Evolutionary conservation across 30 jellyfish, hydroid and myxozoan genomes (phyloP).

Genomic region (Hydra vulgaris): DNA sequence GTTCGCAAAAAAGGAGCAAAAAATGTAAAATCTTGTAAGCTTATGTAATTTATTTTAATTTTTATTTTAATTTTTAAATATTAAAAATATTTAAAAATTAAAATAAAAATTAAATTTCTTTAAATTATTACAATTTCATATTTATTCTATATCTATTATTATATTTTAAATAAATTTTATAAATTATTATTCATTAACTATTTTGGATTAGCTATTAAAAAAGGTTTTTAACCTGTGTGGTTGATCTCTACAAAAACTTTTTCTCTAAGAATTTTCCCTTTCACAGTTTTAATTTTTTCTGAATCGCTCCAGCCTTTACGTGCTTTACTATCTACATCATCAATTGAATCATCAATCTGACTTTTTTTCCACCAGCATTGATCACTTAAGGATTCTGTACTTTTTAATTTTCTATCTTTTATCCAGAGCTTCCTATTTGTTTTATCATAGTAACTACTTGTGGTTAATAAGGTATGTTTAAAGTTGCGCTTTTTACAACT

Average conservation of each 20-base stretch:
- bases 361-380: conserved; percentile 11
- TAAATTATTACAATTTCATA: too few relatives aligned
- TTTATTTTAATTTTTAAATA: too few relatives aligned
- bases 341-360: conserved; percentile 5
- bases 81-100: too few relatives aligned
- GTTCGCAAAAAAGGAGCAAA: too few relatives aligned
- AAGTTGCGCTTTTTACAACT: background rate
- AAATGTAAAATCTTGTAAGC: too few relatives aligned
- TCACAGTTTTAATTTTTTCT: conserved; percentile 9
- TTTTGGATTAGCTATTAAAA: too few relatives aligned
- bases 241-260: background rate
- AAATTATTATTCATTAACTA: too few relatives aligned
- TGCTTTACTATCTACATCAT: background rate
- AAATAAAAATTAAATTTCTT: too few relatives aligned
- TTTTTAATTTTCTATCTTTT: background rate
- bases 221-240: background rate
- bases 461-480: background rate
- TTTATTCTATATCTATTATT: too few relatives aligned
- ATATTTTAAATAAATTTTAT: too few relatives aligned
- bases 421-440: background rate
- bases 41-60: too few relatives aligned
- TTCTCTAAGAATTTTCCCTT: background rate
- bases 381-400: background rate
- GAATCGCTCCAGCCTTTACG: conserved; percentile 26
- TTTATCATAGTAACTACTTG: background rate